Conservation (phyloP, 2,888 invertebrate species). For the Synanthedon vespiformis region DNA sequence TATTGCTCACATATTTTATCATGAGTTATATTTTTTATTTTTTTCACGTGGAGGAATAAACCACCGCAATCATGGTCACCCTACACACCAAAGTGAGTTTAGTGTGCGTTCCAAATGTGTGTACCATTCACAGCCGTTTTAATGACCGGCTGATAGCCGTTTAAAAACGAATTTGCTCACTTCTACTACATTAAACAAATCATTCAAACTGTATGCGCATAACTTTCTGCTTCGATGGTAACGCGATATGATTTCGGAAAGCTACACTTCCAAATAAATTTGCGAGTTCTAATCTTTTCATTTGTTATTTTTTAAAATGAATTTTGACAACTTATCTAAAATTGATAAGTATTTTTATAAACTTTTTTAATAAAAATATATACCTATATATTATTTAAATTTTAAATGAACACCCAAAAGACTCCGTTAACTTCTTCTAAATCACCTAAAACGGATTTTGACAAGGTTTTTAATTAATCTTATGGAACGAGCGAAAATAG, state of each 20-base stretch:
- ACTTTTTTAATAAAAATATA: too few species aligned
- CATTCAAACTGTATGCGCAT: slow-evolving; percentile 8
- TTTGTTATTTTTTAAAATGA: background rate
- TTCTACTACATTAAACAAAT: slow-evolving; percentile 68
- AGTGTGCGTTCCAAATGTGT: slow-evolving; percentile 25
- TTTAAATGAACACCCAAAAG: too few species aligned
- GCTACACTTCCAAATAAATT: background rate
- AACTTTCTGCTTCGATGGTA: slow-evolving; percentile 4
- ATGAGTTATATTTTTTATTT: background rate
- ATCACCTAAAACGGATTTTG: too few species aligned
- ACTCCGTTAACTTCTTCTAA: too few species aligned
- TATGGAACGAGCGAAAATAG: too few species aligned
- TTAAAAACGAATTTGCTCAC: slow-evolving; percentile 73
- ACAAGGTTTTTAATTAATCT: too few species aligned
- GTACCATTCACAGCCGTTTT: slow-evolving; percentile 51
- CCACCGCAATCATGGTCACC: slow-evolving; percentile 21
- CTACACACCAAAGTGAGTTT: slow-evolving; percentile 25
- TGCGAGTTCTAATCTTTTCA: background rate
- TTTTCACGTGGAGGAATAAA: background rate
- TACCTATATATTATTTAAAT: too few species aligned
- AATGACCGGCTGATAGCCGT: slow-evolving; percentile 70
- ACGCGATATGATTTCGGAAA: slow-evolving; percentile 1
- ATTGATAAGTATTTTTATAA: background rate
- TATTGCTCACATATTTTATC: too few species aligned
- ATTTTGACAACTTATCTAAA: background rate